Evolutionary conservation across 2,113 vertebrate species (phyloP).

Genomic region (Takifugu flavidus): DNA sequence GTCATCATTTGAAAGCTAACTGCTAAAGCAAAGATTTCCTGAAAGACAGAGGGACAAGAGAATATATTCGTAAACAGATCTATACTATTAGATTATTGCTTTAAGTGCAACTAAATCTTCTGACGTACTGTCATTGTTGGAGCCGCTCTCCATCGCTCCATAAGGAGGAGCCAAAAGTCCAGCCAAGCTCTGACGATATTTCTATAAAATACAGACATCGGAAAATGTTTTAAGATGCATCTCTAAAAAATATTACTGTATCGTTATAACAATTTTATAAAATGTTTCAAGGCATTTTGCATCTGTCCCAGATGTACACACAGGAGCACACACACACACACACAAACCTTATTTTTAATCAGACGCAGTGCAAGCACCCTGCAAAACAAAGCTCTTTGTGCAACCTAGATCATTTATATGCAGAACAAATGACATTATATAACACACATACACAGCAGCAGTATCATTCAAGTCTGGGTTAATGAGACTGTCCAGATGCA

Average conservation of each 20-base stretch:
- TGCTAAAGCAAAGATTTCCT: neutral
- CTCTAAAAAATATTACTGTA: neutral
- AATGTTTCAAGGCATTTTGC: too few species aligned
- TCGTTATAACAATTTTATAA: neutral
- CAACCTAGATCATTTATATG: constrained; percentile 63
- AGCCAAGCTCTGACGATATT: constrained; percentile 96
- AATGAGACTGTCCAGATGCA: constrained; percentile 39
- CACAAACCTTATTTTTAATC: constrained; percentile 8
- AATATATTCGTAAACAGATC: too few species aligned
- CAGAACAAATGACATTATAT: constrained; percentile 58
- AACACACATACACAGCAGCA: constrained; percentile 44
- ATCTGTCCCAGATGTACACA: too few species aligned
- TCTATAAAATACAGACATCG: constrained; percentile 72
- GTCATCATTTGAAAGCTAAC: neutral
- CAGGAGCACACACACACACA: neutral
- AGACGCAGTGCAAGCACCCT: constrained; percentile 16
- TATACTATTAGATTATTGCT: neutral
- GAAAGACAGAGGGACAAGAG: neutral
- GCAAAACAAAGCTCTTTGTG: constrained; percentile 68
- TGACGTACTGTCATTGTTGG: constrained; percentile 94
- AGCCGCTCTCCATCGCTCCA: constrained; percentile 96
- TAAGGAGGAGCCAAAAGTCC: constrained; percentile 96
- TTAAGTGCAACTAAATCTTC: neutral
- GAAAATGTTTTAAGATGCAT: neutral
- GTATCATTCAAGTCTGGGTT: constrained; percentile 19